Evolutionary conservation across 2,797 vertebrate genomes (phyloP).

Genomic region (Anableps anableps): DNA sequence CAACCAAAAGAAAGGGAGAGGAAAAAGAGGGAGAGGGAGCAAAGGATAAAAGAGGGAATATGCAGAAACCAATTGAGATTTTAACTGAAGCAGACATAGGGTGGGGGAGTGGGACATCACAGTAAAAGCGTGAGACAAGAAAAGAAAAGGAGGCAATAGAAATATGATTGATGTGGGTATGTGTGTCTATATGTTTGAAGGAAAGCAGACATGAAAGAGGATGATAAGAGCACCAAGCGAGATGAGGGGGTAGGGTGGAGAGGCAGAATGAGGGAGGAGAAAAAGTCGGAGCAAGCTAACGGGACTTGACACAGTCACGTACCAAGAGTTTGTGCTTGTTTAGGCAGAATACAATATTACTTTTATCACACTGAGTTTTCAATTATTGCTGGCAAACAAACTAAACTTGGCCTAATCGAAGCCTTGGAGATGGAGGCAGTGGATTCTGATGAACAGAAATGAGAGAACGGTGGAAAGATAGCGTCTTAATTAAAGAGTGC

Average conservation of each 20-base stretch:
- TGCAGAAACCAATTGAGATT: conserved; percentile 65
- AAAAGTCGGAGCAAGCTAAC: conserved; percentile 32
- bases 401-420: conserved; percentile 55
- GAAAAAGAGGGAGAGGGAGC: conserved; percentile 20
- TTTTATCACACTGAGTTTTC: conserved; percentile 64
- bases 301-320: conserved; percentile 56
- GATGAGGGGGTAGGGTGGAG: conserved; percentile 40
- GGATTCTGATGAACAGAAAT: conserved; percentile 44
- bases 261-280: conserved; percentile 25
- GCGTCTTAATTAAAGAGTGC: conserved; percentile 74
- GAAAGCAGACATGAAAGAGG: conserved; percentile 61
- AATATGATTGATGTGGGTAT: conserved; percentile 46
- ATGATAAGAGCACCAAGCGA: conserved; percentile 47
- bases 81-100: conserved; percentile 61
- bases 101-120: conserved; percentile 27
- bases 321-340: conserved; percentile 51
- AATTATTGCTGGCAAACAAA: conserved; percentile 62
- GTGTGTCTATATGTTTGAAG: conserved; percentile 13
- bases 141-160: conserved; percentile 41
- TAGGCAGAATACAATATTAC: conserved; percentile 65
- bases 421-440: conserved; percentile 28
- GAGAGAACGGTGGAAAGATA: conserved; percentile 51
- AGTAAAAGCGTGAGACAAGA: conserved; percentile 45
- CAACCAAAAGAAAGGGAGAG: conserved; percentile 19
- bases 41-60: conserved; percentile 63